Evolutionary conservation across 2,797 vertebrate genomes (phyloP).

Genomic region (Chiloscyllium punctatum): DNA sequence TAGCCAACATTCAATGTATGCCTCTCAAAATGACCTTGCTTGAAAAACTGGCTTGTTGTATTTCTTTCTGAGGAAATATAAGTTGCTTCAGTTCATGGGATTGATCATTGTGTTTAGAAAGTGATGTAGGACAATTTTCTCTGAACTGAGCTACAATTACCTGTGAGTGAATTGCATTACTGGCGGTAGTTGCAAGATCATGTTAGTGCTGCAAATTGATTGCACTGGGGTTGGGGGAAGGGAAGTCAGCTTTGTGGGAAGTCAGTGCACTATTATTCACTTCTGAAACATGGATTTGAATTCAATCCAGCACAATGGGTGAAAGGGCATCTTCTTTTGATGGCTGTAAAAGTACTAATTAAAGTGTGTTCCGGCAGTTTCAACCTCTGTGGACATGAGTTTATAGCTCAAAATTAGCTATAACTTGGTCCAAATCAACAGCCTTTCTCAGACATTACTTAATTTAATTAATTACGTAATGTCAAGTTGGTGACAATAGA

Average conservation of each 20-base stretch:
- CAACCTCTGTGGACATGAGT: neutral
- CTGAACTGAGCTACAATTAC: neutral
- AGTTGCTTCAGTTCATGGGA: neutral
- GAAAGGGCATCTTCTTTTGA: neutral
- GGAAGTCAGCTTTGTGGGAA: neutral
- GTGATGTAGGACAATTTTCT: neutral
- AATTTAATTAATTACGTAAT: neutral
- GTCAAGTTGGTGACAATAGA: neutral
- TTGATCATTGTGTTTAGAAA: constrained; percentile 1
- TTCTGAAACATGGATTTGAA: neutral
- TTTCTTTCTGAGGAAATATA: neutral
- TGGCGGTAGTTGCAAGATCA: neutral
- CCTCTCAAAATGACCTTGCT: neutral
- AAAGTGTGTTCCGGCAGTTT: neutral
- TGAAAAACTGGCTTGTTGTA: neutral
- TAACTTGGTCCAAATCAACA: neutral
- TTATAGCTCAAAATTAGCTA: neutral
- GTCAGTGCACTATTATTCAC: neutral
- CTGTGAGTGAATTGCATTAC: neutral
- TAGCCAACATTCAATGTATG: neutral
- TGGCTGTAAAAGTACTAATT: neutral
- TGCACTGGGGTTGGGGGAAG: neutral
- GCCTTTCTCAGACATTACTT: neutral
- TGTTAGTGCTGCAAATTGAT: neutral
- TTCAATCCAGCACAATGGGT: neutral